Evolutionary conservation across 2,888 invertebrate species (phyloP).

Genomic region (Dorcus hopei): DNA sequence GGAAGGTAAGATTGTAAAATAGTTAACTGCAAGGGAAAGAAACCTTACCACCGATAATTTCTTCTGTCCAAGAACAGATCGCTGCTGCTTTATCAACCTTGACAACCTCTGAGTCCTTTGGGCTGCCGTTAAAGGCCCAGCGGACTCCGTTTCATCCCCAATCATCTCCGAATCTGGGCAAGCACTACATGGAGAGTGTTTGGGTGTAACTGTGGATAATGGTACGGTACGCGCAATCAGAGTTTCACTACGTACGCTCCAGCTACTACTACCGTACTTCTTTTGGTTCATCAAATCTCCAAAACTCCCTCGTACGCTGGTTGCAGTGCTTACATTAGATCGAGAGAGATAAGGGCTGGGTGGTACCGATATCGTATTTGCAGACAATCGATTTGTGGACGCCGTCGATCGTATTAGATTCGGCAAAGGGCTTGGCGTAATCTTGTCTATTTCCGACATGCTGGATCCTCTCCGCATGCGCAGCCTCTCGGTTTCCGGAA

Average conservation of each 20-base stretch:
- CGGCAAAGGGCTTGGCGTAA: conserved; percentile 44
- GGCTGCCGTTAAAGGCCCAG: conserved; percentile 63
- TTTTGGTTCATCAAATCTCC: conserved; percentile 77
- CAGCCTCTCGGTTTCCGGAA: conserved; percentile 42
- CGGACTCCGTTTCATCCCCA: conserved; percentile 46
- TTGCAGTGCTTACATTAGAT: conserved; percentile 44
- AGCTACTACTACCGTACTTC: conserved; percentile 69
- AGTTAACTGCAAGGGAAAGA: too few relatives aligned
- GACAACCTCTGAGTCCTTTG: conserved; percentile 68
- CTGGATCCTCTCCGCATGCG: conserved; percentile 69
- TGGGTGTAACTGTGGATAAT: conserved; percentile 65
- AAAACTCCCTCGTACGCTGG: conserved; percentile 48
- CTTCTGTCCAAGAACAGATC: conserved; percentile 30
- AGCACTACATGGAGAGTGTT: conserved; percentile 51
- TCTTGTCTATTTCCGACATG: conserved; percentile 69
- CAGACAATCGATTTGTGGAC: conserved; percentile 45
- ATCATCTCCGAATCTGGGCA: conserved; percentile 32
- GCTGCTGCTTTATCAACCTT: conserved; percentile 64
- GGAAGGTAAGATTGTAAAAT: too few relatives aligned
- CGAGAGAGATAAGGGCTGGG: conserved; percentile 55
- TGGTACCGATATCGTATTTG: conserved; percentile 51
- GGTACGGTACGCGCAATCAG: conserved; percentile 71
- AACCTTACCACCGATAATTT: neutral
- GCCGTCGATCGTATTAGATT: conserved; percentile 53
- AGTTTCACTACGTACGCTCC: conserved; percentile 70